phyloP scores from a whole-genome alignment of 2,113 vertebrate species.

The Mustelus asterias region DNA sequence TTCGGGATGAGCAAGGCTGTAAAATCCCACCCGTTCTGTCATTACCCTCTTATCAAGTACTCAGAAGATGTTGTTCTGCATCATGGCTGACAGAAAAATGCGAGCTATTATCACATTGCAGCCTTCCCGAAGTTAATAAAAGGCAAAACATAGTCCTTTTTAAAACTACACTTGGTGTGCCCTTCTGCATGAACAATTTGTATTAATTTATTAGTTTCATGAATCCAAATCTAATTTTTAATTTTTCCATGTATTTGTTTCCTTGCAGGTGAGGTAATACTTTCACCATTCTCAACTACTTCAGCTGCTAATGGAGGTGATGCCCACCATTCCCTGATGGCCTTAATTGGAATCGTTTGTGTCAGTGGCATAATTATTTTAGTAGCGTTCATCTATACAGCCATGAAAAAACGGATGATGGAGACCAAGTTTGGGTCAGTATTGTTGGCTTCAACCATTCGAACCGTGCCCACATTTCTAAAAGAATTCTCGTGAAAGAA shows the following conservation, averaged over 20 bases:
- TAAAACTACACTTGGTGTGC: neutral
- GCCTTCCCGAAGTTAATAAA: neutral
- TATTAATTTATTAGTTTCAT: neutral
- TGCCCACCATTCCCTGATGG: conserved; percentile 45
- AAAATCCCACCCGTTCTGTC: neutral
- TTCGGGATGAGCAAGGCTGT: too few relatives aligned
- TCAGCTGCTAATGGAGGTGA: conserved; percentile 44
- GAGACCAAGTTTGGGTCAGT: conserved; percentile 73
- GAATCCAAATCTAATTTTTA: neutral
- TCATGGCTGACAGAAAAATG: neutral
- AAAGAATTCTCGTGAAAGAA: neutral
- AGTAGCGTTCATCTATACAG: conserved; percentile 60
- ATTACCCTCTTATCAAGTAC: neutral
- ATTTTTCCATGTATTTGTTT: conserved; percentile 38
- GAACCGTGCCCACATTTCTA: neutral
- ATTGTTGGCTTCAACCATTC: neutral
- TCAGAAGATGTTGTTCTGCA: neutral
- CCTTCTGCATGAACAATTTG: neutral
- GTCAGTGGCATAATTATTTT: conserved; percentile 60
- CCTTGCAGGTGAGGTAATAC: conserved; percentile 50
- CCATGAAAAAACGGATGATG: conserved; percentile 58
- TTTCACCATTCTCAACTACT: conserved; percentile 65
- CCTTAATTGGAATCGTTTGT: conserved; percentile 67
- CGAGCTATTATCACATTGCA: neutral
- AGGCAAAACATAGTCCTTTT: neutral